A percentile compares a stretch with the other conserved stretches of the same genome.
Conservation (phyloP, 2,888 invertebrate genomes). For the Thymelicus sylvestris region DNA sequence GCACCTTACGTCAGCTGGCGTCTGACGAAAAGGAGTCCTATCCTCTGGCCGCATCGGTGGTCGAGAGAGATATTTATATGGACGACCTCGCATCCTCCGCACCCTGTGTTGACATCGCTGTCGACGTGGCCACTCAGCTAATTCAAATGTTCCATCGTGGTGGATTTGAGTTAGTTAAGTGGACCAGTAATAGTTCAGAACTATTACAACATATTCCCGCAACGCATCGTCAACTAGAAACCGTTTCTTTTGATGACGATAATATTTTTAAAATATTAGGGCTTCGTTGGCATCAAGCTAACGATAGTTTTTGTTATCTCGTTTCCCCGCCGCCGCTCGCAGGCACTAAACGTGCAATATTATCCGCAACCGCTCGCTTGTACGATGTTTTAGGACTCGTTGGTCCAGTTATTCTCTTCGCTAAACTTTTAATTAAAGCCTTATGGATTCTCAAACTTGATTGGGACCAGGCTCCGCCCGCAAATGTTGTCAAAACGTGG, state of each 20-base stretch:
- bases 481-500: background rate
- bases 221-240: conserved; percentile 21
- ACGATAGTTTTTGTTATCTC: conserved; percentile 31
- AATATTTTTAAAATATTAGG: conserved; percentile 38
- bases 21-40: too few relatives aligned
- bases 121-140: conserved; percentile 21
- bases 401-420: too few relatives aligned
- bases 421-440: conserved; percentile 35
- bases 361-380: conserved; percentile 2
- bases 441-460: background rate
- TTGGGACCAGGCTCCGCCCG: background rate
- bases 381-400: conserved; percentile 8
- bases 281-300: conserved; percentile 34
- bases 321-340: conserved; percentile 21
- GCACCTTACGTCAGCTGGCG: conserved; percentile 38
- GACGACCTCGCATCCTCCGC: too few relatives aligned
- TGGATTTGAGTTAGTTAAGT: conserved; percentile 41
- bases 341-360: too few relatives aligned
- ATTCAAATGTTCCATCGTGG: conserved; percentile 29
- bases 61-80: too few relatives aligned
- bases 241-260: conserved; percentile 24
- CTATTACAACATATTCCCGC: conserved; percentile 34
- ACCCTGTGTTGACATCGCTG: conserved; percentile 38
- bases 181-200: conserved; percentile 1
- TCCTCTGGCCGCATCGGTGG: too few relatives aligned